Percentiles rank a stretch among this genome's conserved stretches.
These are phyloP conservation scores for Gnathonemus echidnorhynchus DNA, from an alignment of 2,113 vertebrate species.

Conservation along the genomic window DNA sequence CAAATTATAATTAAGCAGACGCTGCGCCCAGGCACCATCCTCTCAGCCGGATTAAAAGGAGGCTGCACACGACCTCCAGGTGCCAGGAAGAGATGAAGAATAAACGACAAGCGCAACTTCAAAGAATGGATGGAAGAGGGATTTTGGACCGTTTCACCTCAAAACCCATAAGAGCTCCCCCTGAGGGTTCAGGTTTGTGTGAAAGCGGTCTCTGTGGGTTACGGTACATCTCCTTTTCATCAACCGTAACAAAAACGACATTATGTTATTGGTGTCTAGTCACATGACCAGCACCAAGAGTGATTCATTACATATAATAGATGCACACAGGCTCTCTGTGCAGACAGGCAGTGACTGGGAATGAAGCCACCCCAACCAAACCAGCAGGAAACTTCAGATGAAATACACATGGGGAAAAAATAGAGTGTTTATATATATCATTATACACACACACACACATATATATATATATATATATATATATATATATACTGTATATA, in stretches of 20 bases:
- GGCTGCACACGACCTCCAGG: no score
- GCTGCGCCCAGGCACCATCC: no score
- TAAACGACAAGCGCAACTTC: not conserved
- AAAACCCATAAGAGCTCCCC: not conserved
- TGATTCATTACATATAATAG: not conserved
- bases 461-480: no score
- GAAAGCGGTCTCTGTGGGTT: no score
- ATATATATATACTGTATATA: no score
- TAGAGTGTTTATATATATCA: no score
- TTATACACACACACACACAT: no score
- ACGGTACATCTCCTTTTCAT: not conserved
- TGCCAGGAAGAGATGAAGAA: not conserved
- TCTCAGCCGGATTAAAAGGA: not conserved
- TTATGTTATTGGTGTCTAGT: not conserved
- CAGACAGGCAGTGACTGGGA: no score
- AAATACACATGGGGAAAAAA: not conserved
- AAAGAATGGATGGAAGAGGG: conserved; percentile 33
- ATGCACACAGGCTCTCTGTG: not conserved
- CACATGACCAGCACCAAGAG: not conserved
- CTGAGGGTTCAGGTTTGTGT: not conserved
- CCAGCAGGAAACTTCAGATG: not conserved
- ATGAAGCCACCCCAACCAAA: not conserved
- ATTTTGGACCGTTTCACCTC: conserved; percentile 33
- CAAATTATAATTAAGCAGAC: not conserved
- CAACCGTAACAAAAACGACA: not conserved